Evolutionary conservation across 2,888 invertebrate species (phyloP).

Genomic region (Netelia virgata): DNA sequence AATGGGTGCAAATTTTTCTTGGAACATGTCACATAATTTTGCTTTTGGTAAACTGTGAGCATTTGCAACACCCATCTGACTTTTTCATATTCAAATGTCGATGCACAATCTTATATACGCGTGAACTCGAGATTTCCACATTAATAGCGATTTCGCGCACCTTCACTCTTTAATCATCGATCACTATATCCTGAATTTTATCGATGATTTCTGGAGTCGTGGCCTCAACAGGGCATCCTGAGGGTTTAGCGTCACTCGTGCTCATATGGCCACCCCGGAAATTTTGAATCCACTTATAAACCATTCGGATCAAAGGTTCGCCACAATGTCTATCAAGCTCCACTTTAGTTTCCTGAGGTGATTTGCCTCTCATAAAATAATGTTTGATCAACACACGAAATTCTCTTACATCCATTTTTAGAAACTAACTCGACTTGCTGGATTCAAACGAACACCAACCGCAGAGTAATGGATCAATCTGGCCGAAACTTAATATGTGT

Average conservation of each 20-base stretch:
- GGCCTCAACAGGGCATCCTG: conserved; percentile 66
- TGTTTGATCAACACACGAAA: no score
- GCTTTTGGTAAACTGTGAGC: conserved; percentile 23
- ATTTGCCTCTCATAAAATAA: conserved; percentile 57
- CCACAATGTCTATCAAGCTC: conserved; percentile 57
- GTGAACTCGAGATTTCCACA: conserved; percentile 60
- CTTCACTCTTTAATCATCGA: conserved; percentile 69
- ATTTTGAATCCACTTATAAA: conserved; percentile 52
- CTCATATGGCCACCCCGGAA: conserved; percentile 67
- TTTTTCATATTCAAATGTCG: conserved; percentile 37
- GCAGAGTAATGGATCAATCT: neutral
- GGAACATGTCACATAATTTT: conserved; percentile 22
- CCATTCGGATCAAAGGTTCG: conserved; percentile 34
- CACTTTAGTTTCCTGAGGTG: conserved; percentile 45
- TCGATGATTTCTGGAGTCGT: conserved; percentile 52
- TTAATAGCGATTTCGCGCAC: conserved; percentile 70
- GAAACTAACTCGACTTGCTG: neutral
- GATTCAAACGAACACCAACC: neutral
- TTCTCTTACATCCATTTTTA: neutral
- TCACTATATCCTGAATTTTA: conserved; percentile 57
- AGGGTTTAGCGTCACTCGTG: conserved; percentile 66
- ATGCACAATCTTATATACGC: conserved; percentile 26
- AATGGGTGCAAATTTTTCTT: conserved; percentile 29
- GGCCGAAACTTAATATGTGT: conserved; percentile 3
- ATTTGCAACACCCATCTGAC: conserved; percentile 42